Base-by-base conservation (phyloP, 64 coral and sea anemone genomes). In the Acropora yongei region DNA sequence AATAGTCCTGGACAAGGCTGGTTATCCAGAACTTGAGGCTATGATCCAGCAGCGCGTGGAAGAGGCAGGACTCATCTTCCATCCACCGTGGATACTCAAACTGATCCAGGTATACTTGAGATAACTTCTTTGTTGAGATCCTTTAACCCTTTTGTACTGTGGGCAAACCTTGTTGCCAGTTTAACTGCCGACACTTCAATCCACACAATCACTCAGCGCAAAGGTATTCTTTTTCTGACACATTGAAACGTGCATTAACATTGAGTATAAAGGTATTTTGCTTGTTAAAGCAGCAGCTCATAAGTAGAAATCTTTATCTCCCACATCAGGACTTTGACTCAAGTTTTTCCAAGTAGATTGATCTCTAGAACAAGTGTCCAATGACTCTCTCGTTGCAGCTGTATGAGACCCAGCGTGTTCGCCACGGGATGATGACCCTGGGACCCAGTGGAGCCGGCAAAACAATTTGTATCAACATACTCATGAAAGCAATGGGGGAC, bases 401-500 rank as follows among this genome's bases (percentile, higher is more conserved):
- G 45, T 97, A 91, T 61, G 95, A 96, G 77, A 96, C 95, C 5
- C 95, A 96, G 69, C 95, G 95, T 77, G 95, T 96, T 18, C 95
- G 95, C 4, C 95, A 97, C 82, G 95, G 95, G n/a, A 97, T 97
- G 95, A 97, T 97, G 95, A 89, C 95, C 53, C 72, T 97, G 1
- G 95, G 95, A 1, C 95, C 95, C 7, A 97, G 95, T 40, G 95
- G 95, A 57, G 95, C 95, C 3, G 95, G 95, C 14, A 97, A 97
- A 60, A 94, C 88, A 19, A 82, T 93, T 4, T 97, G 95, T 75
- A 97, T 97, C 43, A 97, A 82, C 61, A 94, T 86, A 14, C 58
- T 97, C 12, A 97, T 97, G 95, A 97, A 97, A 61, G 95, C 95
- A 72, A 97, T 97, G 95, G 95, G 95, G 3, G 95, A 97, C 72